A percentile compares a stretch with the other conserved stretches of the same genome.
These are phyloP conservation scores for Cephus sareptanus DNA, from an alignment of 2,888 invertebrate species.

Conservation along the genomic window DNA sequence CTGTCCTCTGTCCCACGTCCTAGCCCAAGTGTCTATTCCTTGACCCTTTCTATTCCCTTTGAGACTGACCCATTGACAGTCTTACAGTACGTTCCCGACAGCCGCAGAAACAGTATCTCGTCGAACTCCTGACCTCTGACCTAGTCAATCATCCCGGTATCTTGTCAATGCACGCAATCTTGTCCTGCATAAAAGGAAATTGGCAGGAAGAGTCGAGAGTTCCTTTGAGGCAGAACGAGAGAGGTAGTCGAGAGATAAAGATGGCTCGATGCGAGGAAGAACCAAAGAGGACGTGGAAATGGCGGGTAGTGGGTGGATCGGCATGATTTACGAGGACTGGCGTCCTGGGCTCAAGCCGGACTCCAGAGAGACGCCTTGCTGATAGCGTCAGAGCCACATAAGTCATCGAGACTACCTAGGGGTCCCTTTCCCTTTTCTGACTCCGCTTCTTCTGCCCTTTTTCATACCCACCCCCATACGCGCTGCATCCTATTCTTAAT, in stretches of 20 bases:
- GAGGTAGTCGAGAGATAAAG: conserved; percentile 31
- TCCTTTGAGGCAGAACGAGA: conserved; percentile 16
- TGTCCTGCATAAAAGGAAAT: no score
- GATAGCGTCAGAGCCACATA: conserved; percentile 66
- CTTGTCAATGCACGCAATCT: conserved; percentile 22
- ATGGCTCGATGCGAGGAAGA: conserved; percentile 24
- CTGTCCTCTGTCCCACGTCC: no score
- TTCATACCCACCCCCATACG: neutral
- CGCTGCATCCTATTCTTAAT: conserved; percentile 57
- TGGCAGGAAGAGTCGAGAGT: conserved; percentile 15
- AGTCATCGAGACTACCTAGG: conserved; percentile 65
- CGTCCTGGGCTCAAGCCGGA: conserved; percentile 59
- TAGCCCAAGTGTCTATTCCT: no score
- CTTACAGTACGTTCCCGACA: no score
- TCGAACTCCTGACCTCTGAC: conserved; percentile 31
- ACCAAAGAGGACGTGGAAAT: conserved; percentile 22
- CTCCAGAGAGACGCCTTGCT: conserved; percentile 62
- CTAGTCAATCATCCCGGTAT: conserved; percentile 62
- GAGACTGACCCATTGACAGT: no score
- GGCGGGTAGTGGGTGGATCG: conserved; percentile 59
- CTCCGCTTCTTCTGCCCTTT: neutral
- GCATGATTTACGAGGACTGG: conserved; percentile 63
- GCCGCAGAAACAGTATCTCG: no score
- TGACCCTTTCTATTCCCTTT: no score
- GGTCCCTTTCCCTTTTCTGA: conserved; percentile 36